Conservation (phyloP, 2,888 invertebrate species). For the Petrophora chlorosata region DNA sequence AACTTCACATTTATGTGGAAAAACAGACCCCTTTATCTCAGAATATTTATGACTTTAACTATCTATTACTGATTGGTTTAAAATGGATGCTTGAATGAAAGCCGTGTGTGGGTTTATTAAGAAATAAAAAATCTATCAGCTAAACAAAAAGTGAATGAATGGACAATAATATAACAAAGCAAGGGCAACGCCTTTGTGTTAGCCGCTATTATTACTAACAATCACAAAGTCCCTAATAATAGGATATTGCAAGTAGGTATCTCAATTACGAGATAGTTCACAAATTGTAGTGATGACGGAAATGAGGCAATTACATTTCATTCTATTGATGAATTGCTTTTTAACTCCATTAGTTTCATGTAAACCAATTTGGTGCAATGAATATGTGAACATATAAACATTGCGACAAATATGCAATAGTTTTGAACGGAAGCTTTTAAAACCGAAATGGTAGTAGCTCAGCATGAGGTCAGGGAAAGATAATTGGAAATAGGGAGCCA, state of each 20-base stretch:
- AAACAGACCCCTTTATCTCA: slow-evolving; percentile 57
- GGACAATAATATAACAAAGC: slow-evolving; percentile 22
- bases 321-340: slow-evolving; percentile 46
- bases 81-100: slow-evolving; percentile 51
- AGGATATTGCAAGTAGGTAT: slow-evolving; percentile 16
- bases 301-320: slow-evolving; percentile 51
- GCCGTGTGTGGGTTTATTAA: slow-evolving; percentile 51
- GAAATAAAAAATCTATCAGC: slow-evolving; percentile 38
- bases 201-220: slow-evolving; percentile 22
- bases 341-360: slow-evolving; percentile 29
- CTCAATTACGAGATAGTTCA: slow-evolving; percentile 19
- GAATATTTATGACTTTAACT: slow-evolving; percentile 61
- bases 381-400: slow-evolving; percentile 38
- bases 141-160: slow-evolving; percentile 24
- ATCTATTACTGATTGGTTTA: slow-evolving; percentile 57
- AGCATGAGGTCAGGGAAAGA: slow-evolving; percentile 52
- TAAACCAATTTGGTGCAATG: slow-evolving; percentile 23
- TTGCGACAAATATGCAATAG: slow-evolving; percentile 41
- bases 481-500: slow-evolving; percentile 57
- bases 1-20: slow-evolving; percentile 60
- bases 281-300: slow-evolving; percentile 46
- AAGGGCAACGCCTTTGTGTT: slow-evolving; percentile 20
- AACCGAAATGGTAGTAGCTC: slow-evolving; percentile 54
- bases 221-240: slow-evolving; percentile 29
- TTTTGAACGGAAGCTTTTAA: slow-evolving; percentile 59